Base-by-base conservation (phyloP, 2,888 invertebrate species). In the Cataglyphis rosenhaueri region DNA sequence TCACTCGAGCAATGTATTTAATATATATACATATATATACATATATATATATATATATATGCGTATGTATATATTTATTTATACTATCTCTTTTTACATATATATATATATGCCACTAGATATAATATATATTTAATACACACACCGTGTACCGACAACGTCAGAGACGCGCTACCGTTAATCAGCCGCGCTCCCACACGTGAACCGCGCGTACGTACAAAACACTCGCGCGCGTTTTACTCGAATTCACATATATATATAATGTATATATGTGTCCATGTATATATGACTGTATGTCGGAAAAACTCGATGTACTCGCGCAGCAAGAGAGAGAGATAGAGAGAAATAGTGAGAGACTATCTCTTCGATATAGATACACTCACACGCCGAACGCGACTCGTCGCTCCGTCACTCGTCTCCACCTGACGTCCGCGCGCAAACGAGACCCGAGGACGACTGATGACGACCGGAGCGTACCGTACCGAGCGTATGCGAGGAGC, bases 381-480 rank as follows among this genome's bases (percentile, higher is more conserved):
- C 52, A 52, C 52, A 44, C 57, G 10, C n/a, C 32, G 29, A 57
- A 41, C 10, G 66, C 29, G 57, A 29, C 25, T n/a, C 25, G 44
- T 29, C 52, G 12, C 44, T 57, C n/a, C 0, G 59, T n/a, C 0
- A 55, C 21, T 29, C 9, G 55, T 59, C 65, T 29, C 61, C 65
- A 41, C 75, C 55, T 35, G 8, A 86, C 83, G 44, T 82, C 84
- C 85, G 83, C 86, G 85, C 90, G 85, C 87, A 73, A 90, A 88
- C 91, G 89, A 91, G 88, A 89, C 89, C 91, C 87, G 92, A 92
- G 91, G 91, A 91, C 92, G 91, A 92, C 92, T 92, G 91, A 92
- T 92, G 91, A 4, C 68, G 59, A 18, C 29, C 32, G 52, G 35
- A 48, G 29, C 25, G 10, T 12, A 52, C n/a, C 48, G 48, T 52